Conservation (phyloP, 2,113 vertebrate species). For the cattle (Bos taurus) region ARS-UCD2.0 NC_037351.1:30119001-30119500, state of each 20-base stretch:
- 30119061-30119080: neutral
- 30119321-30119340: neutral
- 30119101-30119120: neutral
- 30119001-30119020: neutral
- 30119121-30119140: neutral
- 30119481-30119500: neutral
- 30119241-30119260: no score
- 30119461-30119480: no score
- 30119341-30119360: neutral
- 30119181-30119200: neutral
- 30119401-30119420: neutral
- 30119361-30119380: neutral
- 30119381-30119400: neutral
- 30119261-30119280: neutral
- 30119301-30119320: neutral
- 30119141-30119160: neutral
- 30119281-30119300: neutral
- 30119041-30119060: neutral
- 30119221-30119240: neutral
- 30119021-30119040: neutral
- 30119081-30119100: neutral
- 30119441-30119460: neutral
- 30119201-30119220: neutral
- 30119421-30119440: neutral
- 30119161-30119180: neutral